Evolutionary conservation across 2,113 vertebrate genomes (phyloP), one percentile per base, ranked within the genome.

Genomic region (Perca schrenkii): DNA sequence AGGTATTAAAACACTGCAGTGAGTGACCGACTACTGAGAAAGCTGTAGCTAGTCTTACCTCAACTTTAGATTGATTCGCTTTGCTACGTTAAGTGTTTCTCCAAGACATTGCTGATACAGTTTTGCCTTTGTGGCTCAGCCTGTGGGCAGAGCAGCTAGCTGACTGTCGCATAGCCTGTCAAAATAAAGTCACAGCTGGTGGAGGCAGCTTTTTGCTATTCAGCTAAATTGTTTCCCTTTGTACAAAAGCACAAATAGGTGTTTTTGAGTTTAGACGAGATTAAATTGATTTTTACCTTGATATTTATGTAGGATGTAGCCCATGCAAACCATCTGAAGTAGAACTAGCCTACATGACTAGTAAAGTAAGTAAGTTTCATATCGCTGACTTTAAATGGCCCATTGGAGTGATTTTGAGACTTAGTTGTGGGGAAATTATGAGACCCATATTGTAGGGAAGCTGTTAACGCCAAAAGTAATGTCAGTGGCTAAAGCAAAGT

Each of bases 121-220:
- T 53, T 53, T 8, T 12, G 3, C 54, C 6, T 31, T 1, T 31
- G 54, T 46, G 47, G 16, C 17, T 74, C 31, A 43, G 68, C 4
- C 25, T 61, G 82, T 19, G 58, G 21, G 28, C 36, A 49, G 62
- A 63, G 40, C 40, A 74, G 74, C 58, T 10, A 56, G 80, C 72
- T 73, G 28, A 13, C 58, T 85, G 87, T 74, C 76, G 83, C 86
- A 76, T 53, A 70, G 74, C 46, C 68, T 61, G 69, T 43, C 54
- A 47, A 16, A 40, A 43, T 10, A 43, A 61, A 88, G 77, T 70
- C 76, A 11, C 46, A 53, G 73, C 66, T 13, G 1, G 22, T 4
- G 6, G 21, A 63, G 52, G 52, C 15, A 64, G 80, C 73, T 77
- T 16, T 22, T 1, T 43, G 57, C 47, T 34, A n/a, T 15, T 6